phyloP scores from a whole-genome alignment of 2,888 invertebrate genomes.

The Macaria liturata region DNA sequence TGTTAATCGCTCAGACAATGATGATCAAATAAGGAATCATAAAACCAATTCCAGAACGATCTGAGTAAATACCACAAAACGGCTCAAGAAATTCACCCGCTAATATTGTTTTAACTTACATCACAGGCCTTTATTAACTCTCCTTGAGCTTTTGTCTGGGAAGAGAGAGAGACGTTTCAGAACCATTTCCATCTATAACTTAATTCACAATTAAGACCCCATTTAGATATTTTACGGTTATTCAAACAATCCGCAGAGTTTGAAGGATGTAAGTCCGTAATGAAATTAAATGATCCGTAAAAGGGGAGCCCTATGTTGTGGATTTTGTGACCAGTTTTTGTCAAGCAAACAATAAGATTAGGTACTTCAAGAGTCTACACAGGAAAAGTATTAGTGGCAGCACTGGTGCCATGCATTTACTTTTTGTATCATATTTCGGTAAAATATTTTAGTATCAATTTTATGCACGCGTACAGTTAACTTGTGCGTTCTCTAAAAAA shows the following conservation, averaged over 20 bases:
- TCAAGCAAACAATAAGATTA: slow-evolving; percentile 24
- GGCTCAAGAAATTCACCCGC: slow-evolving; percentile 17
- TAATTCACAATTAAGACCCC: slow-evolving; percentile 59
- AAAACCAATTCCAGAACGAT: slow-evolving; percentile 15
- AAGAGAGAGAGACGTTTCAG: slow-evolving; percentile 31
- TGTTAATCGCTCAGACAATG: too few species aligned
- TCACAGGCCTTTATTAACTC: slow-evolving; percentile 30
- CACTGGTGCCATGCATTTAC: too few species aligned
- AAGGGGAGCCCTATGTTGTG: slow-evolving; percentile 39
- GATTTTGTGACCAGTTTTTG: slow-evolving; percentile 31
- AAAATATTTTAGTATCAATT: too few species aligned
- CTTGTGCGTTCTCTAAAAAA: not conserved
- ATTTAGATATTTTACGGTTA: slow-evolving; percentile 61
- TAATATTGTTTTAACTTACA: slow-evolving; percentile 30
- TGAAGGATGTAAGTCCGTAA: slow-evolving; percentile 55
- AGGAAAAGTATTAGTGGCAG: too few species aligned
- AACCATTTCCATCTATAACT: slow-evolving; percentile 46
- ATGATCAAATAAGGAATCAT: slow-evolving; percentile 2
- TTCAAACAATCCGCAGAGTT: slow-evolving; percentile 56
- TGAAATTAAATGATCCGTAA: slow-evolving; percentile 59
- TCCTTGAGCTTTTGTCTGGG: slow-evolving; percentile 27
- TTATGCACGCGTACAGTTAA: too few species aligned
- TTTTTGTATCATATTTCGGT: too few species aligned
- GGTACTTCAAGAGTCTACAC: not conserved
- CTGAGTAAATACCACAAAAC: slow-evolving; percentile 20